Conservation (phyloP, 2,888 invertebrate species). For the Drosophila rubida region DNA sequence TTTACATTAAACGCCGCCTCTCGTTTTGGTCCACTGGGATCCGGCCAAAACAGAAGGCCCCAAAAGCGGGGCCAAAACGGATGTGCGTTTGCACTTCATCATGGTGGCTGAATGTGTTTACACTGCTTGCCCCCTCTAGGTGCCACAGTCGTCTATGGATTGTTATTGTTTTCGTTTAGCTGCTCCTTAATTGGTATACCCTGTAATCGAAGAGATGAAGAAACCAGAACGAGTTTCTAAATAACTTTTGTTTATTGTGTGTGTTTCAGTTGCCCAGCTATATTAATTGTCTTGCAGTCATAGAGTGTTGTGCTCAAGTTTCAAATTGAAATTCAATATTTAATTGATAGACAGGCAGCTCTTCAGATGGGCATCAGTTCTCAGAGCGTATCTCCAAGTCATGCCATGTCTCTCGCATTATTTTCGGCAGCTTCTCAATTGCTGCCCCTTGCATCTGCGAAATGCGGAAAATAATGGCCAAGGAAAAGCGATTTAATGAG, state of each 20-base stretch:
- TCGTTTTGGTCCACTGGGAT: slow-evolving; percentile 15
- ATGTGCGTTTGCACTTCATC: slow-evolving; percentile 43
- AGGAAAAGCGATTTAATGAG: neutral
- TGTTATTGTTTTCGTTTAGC: slow-evolving; percentile 9
- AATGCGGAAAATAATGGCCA: slow-evolving; percentile 12
- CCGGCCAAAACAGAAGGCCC: slow-evolving; percentile 39
- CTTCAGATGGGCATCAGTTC: neutral
- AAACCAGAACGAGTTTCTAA: neutral
- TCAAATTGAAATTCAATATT: too few species aligned
- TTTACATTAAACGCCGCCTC: slow-evolving; percentile 33
- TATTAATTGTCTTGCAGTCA: too few species aligned
- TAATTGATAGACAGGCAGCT: too few species aligned
- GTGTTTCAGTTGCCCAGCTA: too few species aligned
- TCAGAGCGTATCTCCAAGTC: slow-evolving; percentile 6
- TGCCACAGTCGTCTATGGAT: neutral
- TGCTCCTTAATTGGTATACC: slow-evolving; percentile 18
- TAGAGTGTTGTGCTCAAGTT: neutral
- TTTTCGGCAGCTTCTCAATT: slow-evolving; percentile 23
- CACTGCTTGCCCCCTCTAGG: too few species aligned
- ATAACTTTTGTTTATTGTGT: too few species aligned
- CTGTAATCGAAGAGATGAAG: neutral
- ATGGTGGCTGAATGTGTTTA: neutral
- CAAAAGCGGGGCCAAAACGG: slow-evolving; percentile 40
- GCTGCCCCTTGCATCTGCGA: slow-evolving; percentile 1
- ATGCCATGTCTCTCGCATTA: neutral